Evolutionary conservation across 1,140 invertebrate genomes (phyloP).

Genomic region (Drosophila gunungcola): DNA sequence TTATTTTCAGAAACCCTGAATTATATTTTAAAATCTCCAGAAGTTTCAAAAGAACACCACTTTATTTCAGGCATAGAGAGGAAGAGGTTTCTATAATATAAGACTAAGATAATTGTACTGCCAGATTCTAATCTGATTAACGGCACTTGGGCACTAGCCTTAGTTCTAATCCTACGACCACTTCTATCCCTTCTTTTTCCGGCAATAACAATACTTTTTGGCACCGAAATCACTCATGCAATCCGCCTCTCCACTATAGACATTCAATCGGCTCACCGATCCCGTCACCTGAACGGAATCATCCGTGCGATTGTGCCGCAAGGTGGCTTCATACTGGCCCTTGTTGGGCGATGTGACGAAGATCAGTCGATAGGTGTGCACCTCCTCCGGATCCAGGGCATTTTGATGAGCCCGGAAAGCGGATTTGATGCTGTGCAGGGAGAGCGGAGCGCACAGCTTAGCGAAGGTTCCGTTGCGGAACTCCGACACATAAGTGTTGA

Average conservation of each 20-base stretch:
- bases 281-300: constrained; percentile 71
- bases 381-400: constrained; percentile 16
- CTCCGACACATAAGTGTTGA: constrained; percentile 75
- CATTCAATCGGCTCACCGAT: constrained; percentile 87
- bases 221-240: constrained; percentile 86
- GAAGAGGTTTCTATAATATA: constrained; percentile 15
- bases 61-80: neutral
- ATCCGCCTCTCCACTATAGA: constrained; percentile 86
- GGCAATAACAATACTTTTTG: constrained; percentile 87
- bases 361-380: constrained; percentile 73
- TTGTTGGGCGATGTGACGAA: constrained; percentile 86
- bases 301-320: constrained; percentile 78
- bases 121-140: constrained; percentile 40
- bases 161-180: constrained; percentile 13
- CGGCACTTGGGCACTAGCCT: constrained; percentile 55
- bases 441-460: constrained; percentile 53
- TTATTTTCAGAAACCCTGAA: neutral
- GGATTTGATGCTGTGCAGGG: constrained; percentile 40
- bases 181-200: constrained; percentile 47
- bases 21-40: neutral
- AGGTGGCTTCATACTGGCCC: constrained; percentile 87
- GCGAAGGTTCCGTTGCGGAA: constrained; percentile 69
- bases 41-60: neutral
- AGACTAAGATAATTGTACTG: constrained; percentile 8
- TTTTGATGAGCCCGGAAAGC: constrained; percentile 58